Base-by-base conservation (phyloP, 2,113 vertebrate species). In the Anoplopoma fimbria region DNA sequence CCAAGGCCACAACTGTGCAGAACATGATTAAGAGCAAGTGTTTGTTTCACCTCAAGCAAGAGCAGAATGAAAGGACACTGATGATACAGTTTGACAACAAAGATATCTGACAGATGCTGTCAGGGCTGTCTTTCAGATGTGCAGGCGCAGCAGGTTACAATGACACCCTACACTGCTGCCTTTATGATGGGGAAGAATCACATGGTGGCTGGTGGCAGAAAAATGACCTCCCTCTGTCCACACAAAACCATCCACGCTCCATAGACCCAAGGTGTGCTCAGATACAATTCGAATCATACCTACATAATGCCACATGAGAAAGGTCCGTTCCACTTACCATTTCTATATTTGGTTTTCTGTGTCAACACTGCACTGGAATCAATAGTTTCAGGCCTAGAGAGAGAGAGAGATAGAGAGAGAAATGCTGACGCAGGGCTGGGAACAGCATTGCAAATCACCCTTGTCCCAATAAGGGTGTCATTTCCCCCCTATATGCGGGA, bases 251-350 rank as follows among this genome's bases (percentile, higher is more conserved):
- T 15, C 27, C n/a, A 42, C 33, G 42, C 42, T n/a, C 4, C 49
- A 72, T 0, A 61, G 76, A 79, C 65, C 65, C 15, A 17, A 75
- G 74, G 81, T 80, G 77, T 69, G 25, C 9, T 79, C 29, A 14
- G 17, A 65, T 34, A 60, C 36, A 61, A 19, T 29, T 31, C 15
- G 31, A 36, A 75, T 33, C 64, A 47, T n/a, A 47, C 51, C 70
- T 62, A 85, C 49, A 77, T 31, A 79, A 71, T 6, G 34, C 64
- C 69, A 85, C 17, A 58, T 25, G 27, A 80, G 45, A 69, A 17
- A 29, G 10, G 68, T 47, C 40, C 49, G 25, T 47, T 60, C 45
- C 23, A 80, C 93, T 92, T 82, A 95, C 94, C 93, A 93, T 93
- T 25, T 84, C 83, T 87, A 51, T 85, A 63, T 79, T 86, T 90